A percentile compares a stretch with the other conserved stretches of the same genome.
These are phyloP conservation scores for Dinocampus coccinellae DNA, from an alignment of 2,888 invertebrate species.

Conservation along the genomic window DNA sequence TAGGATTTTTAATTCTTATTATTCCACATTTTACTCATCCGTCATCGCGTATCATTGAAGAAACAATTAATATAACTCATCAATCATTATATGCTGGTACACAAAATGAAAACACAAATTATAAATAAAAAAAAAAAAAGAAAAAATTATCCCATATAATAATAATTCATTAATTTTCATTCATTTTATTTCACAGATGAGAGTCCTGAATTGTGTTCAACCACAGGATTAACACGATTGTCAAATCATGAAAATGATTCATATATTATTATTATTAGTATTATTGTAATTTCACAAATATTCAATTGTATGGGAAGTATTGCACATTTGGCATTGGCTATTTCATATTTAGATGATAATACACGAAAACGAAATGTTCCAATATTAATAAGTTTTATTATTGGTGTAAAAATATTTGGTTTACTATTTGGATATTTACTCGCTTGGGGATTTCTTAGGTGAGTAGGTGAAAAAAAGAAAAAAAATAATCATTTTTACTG, in stretches of 20 bases:
- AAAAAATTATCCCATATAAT: too few species aligned
- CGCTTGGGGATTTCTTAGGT: constrained; percentile 63
- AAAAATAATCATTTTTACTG: not conserved
- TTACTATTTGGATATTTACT: constrained; percentile 57
- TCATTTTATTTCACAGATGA: constrained; percentile 50
- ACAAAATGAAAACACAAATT: not conserved
- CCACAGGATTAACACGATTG: constrained; percentile 45
- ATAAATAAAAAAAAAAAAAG: too few species aligned
- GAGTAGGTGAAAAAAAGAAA: constrained; percentile 27
- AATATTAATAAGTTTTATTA: constrained; percentile 58
- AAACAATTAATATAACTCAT: constrained; percentile 44
- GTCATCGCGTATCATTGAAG: constrained; percentile 52
- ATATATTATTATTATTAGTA: constrained; percentile 65
- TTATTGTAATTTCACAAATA: constrained; percentile 71
- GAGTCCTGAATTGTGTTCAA: constrained; percentile 53
- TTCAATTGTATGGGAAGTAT: constrained; percentile 70
- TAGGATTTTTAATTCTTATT: constrained; percentile 70
- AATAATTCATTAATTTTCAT: constrained; percentile 1
- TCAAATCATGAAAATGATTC: constrained; percentile 48
- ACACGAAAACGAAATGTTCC: constrained; percentile 71
- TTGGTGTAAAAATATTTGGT: constrained; percentile 58
- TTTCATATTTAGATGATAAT: constrained; percentile 76
- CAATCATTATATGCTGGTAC: constrained; percentile 60
- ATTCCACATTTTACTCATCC: constrained; percentile 72
- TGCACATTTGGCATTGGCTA: constrained; percentile 72